Percentiles rank a stretch among this genome's conserved stretches.
Evolutionary conservation across 2,888 invertebrate genomes (phyloP).

Genomic region (Ectemnius cavifrons): DNA sequence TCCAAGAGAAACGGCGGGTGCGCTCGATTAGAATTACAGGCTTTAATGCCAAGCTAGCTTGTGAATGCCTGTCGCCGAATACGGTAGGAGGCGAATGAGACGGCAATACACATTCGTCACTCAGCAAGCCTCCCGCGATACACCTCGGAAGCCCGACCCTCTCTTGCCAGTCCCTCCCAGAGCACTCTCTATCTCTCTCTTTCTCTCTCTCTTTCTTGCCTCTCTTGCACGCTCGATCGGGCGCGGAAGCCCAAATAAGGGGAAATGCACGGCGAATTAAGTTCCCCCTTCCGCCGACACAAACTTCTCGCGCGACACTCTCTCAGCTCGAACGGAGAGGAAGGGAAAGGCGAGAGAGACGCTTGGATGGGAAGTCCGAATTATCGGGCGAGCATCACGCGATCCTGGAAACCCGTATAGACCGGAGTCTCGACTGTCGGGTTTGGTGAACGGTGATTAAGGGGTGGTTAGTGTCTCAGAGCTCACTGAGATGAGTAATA

Average conservation of each 20-base stretch:
- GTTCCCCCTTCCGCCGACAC: conserved; percentile 46
- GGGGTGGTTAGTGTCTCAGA: too few relatives aligned
- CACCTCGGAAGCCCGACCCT: conserved; percentile 54
- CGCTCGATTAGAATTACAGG: conserved; percentile 55
- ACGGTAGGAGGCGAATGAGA: conserved; percentile 67
- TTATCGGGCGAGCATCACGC: conserved; percentile 5
- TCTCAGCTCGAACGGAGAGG: conserved; percentile 36
- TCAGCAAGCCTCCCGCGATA: conserved; percentile 59
- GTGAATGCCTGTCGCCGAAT: conserved; percentile 63
- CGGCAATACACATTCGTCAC: conserved; percentile 61
- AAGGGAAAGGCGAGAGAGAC: conserved; percentile 11
- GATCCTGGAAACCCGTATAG: neutral
- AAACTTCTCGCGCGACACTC: conserved; percentile 24
- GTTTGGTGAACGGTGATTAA: neutral
- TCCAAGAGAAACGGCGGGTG: conserved; percentile 16
- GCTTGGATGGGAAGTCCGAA: neutral
- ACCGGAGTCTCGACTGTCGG: neutral
- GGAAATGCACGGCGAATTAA: conserved; percentile 71
- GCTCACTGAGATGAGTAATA: too few relatives aligned
- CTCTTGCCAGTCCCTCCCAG: conserved; percentile 12
- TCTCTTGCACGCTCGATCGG: conserved; percentile 54
- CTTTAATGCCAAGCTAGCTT: conserved; percentile 47
- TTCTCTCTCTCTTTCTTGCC: conserved; percentile 32
- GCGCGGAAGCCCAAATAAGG: conserved; percentile 72
- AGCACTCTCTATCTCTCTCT: neutral